phyloP scores from a whole-genome alignment of 1,140 invertebrate genomes.

The Arion vulgaris region DNA sequence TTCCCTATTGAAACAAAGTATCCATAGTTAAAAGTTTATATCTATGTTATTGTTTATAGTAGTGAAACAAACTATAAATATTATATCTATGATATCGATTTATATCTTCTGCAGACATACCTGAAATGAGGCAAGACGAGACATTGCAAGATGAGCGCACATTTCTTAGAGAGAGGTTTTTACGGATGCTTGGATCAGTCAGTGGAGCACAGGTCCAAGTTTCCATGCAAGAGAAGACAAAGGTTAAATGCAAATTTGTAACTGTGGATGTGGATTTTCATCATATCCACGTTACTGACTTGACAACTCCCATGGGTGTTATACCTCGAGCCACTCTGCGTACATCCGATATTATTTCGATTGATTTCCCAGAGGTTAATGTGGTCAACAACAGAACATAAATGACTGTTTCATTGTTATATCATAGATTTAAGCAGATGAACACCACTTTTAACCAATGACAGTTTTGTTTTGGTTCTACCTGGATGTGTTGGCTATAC shows the following conservation, averaged over 20 bases:
- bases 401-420: neutral
- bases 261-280: constrained; percentile 66
- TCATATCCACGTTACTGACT: constrained; percentile 62
- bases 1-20: too few species aligned
- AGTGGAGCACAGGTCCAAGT: constrained; percentile 55
- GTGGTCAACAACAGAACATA: neutral
- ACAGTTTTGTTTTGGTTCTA: too few species aligned
- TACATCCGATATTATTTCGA: constrained; percentile 64
- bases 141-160: constrained; percentile 59
- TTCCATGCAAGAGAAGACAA: constrained; percentile 60
- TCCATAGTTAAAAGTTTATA: too few species aligned
- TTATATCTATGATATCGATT: too few species aligned
- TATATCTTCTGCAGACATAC: neutral
- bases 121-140: neutral
- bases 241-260: constrained; percentile 57
- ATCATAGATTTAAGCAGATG: too few species aligned
- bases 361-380: constrained; percentile 45
- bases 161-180: constrained; percentile 66
- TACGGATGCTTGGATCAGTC: constrained; percentile 60
- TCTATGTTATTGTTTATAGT: too few species aligned
- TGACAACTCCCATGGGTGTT: constrained; percentile 69
- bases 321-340: constrained; percentile 66
- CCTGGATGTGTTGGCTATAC: neutral
- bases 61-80: too few species aligned
- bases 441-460: too few species aligned